phyloP scores from a whole-genome alignment of 64 coral and sea anemone species.

The Actinia tenebrosa region DNA sequence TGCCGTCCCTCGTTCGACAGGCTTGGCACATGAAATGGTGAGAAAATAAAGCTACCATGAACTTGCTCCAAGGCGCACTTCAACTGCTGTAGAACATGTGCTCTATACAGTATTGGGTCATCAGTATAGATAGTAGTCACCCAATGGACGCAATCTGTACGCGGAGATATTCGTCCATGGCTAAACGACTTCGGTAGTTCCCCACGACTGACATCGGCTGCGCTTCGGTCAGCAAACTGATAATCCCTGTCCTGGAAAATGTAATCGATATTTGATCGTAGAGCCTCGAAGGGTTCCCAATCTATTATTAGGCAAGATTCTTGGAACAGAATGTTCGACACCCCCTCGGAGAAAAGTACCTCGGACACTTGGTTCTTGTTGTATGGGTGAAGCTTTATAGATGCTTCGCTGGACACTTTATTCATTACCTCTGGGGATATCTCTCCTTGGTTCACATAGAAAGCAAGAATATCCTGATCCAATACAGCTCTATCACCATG shows the following conservation, averaged over 20 bases:
- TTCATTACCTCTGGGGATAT: constrained; percentile 4
- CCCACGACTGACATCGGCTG: constrained; percentile 32
- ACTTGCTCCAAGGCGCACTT: constrained; percentile 42
- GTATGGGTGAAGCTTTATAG: constrained; percentile 54
- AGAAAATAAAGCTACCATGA: constrained; percentile 63
- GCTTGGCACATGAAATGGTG: constrained; percentile 64
- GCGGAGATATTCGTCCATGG: constrained; percentile 63
- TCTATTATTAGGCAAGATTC: constrained; percentile 68
- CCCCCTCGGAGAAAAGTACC: constrained; percentile 46
- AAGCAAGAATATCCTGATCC: constrained; percentile 76
- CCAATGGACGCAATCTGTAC: constrained; percentile 75
- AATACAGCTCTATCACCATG: constrained; percentile 70
- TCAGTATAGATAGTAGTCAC: constrained; percentile 83
- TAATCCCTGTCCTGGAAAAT: constrained; percentile 57
- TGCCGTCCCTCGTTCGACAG: constrained; percentile 51
- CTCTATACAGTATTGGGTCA: constrained; percentile 72
- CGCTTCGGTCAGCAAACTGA: constrained; percentile 65
- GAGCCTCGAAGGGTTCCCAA: constrained; percentile 82
- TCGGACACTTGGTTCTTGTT: constrained; percentile 44
- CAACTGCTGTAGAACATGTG: constrained; percentile 69
- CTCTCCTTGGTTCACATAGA: constrained; percentile 46
- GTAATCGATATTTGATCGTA: constrained; percentile 67
- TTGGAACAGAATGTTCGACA: constrained; percentile 78
- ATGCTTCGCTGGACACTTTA: constrained; percentile 7
- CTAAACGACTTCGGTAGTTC: constrained; percentile 79